Base-by-base conservation (phyloP, 1,140 invertebrate genomes). In the Lucilia sericata region DNA sequence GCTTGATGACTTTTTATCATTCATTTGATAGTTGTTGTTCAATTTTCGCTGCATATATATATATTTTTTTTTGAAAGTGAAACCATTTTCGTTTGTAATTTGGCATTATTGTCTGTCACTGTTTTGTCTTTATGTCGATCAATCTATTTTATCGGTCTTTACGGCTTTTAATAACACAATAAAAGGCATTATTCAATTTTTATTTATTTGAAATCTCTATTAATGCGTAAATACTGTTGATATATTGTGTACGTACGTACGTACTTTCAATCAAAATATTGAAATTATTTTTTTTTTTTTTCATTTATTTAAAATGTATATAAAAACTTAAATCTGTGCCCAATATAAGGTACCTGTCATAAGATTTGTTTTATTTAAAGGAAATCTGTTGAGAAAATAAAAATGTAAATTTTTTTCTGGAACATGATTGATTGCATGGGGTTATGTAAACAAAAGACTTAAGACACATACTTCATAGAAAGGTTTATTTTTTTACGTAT, bases 181-280 rank as follows among this genome's bases (percentile, higher is more conserved):
- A 70, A 70, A 70, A 2, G 25, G 25, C 7, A 70, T 70, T 70
- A 70, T 70, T 21, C 17, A 70, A n/a, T 19, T 70, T 70, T 55
- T 49, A 30, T 49, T 49, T 49, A 14, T 49, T 49, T 70, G 21
- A 70, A 70, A 70, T 70, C 65, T 70, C 65, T 21, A 70, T 70
- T 70, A 70, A 70, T 70, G 65, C 65, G 21, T 70, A 70, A 70
- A 70, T 70, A n/a, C 19, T 70, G 65, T 70, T 70, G 65, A 70
- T 70, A 70, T 70, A 2, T 25, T 70, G 8, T 70, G 25, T 10
- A 70, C 60, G 17, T 21, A 70, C 21, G 65, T 60, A n/a, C 8
- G 19, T 70, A 12, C n/a, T 21, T 70, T 70, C 65, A 70, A 70
- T 70, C 19, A 70, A 19, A 70, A 70, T 70, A 21, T 70, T 70